phyloP scores from a whole-genome alignment of 1,140 invertebrate genomes.

The Philopotamus ludificatus region DNA sequence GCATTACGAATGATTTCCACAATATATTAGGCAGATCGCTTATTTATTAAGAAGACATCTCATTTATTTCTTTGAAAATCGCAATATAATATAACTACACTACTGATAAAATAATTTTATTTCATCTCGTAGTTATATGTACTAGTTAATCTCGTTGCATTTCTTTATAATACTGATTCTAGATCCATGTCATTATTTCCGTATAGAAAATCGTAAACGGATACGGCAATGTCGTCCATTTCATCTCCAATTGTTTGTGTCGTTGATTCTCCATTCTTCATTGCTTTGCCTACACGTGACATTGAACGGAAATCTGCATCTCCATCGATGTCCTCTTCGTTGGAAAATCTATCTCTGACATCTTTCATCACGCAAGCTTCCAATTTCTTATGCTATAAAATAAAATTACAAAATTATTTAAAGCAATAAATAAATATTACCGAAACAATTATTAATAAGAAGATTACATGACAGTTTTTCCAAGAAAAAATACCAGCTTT shows the following conservation, averaged over 20 bases:
- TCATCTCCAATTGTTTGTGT: slow-evolving; percentile 46
- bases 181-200: slow-evolving; percentile 55
- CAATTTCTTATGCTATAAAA: slow-evolving; percentile 61
- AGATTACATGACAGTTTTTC: no score
- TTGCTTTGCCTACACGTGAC: slow-evolving; percentile 42
- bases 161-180: slow-evolving; percentile 56
- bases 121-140: no score
- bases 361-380: slow-evolving; percentile 70
- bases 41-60: no score
- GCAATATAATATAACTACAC: no score
- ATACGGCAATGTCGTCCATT: slow-evolving; percentile 56
- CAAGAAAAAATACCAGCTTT: no score
- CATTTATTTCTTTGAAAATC: no score
- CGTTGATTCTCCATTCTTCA: slow-evolving; percentile 27
- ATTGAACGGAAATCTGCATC: slow-evolving; percentile 56
- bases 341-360: slow-evolving; percentile 61
- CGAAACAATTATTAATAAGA: no score
- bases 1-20: no score
- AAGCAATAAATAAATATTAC: background rate
- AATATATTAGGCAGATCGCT: no score
- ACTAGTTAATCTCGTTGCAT: no score
- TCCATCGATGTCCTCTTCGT: slow-evolving; percentile 57
- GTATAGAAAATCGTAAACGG: slow-evolving; percentile 60
- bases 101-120: no score
- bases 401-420: slow-evolving; percentile 27